Evolutionary conservation across 2,797 vertebrate genomes (phyloP), one percentile per base, ranked within the genome.

Genomic region (Choloepus didactylus): DNA sequence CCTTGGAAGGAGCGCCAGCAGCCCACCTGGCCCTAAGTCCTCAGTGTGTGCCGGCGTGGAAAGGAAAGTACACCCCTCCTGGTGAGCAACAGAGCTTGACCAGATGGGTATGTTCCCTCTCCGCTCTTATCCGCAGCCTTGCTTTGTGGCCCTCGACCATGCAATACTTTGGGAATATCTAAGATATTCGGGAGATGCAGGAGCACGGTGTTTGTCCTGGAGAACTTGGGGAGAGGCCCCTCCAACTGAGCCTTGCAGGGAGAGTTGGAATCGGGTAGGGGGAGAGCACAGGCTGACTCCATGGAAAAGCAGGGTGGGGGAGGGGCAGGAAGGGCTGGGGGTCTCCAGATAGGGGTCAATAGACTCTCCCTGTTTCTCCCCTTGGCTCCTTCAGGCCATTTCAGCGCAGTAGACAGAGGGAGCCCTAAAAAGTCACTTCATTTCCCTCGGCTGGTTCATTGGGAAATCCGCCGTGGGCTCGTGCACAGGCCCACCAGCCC

Each of bases 31-130:
- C n/a, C 56, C n/a, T 23, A 14, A 25, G 44, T 31, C 44, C 16
- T n/a, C 25, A 4, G 35, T 35, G 21, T 70, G 29, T 29, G 31
- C 19, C 12, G 35, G 12, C 3, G 35, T 16, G 81, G 35, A 64
- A 51, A 72, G 73, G 44, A 15, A 12, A 3, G 51, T 31, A 5
- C 16, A 15, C 16, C 54, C 15, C 51, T 14, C 60, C 29, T 0
- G 41, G 14, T 5, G 0, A 4, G 69, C 23, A 0, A 41, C 10
- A 6, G 31, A 27, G 6, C 44, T 4, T n/a, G 67, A 2, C 49
- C 76, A 8, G 46, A 11, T 4, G 62, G 0, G 1, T 44, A 23
- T 69, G 19, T 12, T 41, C 35, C 46, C 81, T 64, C n/a, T 9
- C 44, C 14, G 3, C 25, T 67, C 21, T 44, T 31, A 1, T 1